A percentile compares a stretch with the other conserved stretches of the same genome.
phyloP scores from a whole-genome alignment of 2,113 vertebrate species.

The Nesogale talazaci region DNA sequence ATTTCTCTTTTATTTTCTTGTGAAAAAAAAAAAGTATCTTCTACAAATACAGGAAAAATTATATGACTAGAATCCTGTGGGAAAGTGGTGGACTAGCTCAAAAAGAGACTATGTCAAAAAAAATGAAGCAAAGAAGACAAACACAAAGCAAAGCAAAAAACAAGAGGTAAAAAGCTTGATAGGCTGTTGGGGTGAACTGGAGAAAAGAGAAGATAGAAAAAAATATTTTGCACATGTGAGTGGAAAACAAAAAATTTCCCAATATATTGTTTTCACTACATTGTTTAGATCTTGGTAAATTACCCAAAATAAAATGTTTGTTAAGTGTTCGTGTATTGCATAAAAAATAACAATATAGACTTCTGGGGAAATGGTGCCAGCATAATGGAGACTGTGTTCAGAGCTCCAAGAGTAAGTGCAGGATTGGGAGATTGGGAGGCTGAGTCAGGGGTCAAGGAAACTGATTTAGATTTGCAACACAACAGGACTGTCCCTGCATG shows the following conservation, averaged over 20 bases:
- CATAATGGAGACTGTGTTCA: too few species aligned
- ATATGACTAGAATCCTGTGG: not conserved
- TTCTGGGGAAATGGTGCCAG: too few species aligned
- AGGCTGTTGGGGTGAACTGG: not conserved
- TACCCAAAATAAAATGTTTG: slow-evolving; percentile 28
- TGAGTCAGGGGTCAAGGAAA: too few species aligned
- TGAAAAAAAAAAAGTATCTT: slow-evolving; percentile 25
- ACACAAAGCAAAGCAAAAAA: not conserved
- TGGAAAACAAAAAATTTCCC: not conserved
- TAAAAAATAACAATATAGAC: not conserved
- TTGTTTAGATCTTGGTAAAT: not conserved
- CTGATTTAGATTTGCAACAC: too few species aligned
- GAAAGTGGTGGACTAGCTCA: not conserved
- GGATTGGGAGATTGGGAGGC: too few species aligned
- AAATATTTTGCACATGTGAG: not conserved
- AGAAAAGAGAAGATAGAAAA: not conserved
- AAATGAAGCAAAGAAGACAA: not conserved
- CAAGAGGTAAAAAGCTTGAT: not conserved
- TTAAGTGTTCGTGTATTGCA: not conserved
- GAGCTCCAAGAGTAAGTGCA: too few species aligned
- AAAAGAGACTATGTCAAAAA: not conserved
- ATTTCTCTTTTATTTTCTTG: slow-evolving; percentile 20
- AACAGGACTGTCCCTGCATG: too few species aligned
- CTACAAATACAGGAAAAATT: not conserved
- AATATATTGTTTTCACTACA: not conserved